Evolutionary conservation across 1,140 invertebrate genomes (phyloP).

Genomic region (Trichogramma pretiosum): DNA sequence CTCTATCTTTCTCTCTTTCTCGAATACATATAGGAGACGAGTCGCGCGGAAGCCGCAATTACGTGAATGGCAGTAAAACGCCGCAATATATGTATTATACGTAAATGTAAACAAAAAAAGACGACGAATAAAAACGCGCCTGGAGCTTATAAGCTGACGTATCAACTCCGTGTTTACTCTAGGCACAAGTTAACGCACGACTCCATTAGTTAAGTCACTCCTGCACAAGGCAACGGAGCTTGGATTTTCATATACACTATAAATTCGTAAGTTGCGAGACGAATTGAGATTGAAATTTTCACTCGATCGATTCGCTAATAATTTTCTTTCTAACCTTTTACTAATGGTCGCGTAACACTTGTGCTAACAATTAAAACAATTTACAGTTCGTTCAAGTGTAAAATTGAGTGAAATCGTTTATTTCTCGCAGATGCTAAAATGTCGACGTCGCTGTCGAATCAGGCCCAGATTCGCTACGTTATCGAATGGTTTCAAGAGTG

Average conservation of each 20-base stretch:
- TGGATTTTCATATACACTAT: neutral
- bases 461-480: slow-evolving; percentile 68
- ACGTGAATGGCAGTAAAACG: slow-evolving; percentile 3
- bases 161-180: too few species aligned
- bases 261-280: neutral
- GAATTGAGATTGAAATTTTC: too few species aligned
- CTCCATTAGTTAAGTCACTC: slow-evolving; percentile 2
- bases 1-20: too few species aligned
- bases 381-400: neutral
- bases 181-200: neutral
- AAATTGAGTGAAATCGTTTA: neutral
- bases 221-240: neutral
- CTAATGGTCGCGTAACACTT: neutral
- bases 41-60: slow-evolving; percentile 2
- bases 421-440: slow-evolving; percentile 29
- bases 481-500: slow-evolving; percentile 83
- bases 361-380: slow-evolving; percentile 6
- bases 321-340: slow-evolving; percentile 12
- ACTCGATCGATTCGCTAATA: too few species aligned
- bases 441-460: slow-evolving; percentile 47
- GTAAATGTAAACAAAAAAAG: slow-evolving; percentile 16
- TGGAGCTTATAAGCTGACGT: too few species aligned
- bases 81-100: slow-evolving; percentile 8
- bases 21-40: too few species aligned
- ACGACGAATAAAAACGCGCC: neutral